Evolutionary conservation across 1,140 invertebrate genomes (phyloP), one percentile per base, ranked within the genome.

Genomic region (Saccostrea cuccullata): DNA sequence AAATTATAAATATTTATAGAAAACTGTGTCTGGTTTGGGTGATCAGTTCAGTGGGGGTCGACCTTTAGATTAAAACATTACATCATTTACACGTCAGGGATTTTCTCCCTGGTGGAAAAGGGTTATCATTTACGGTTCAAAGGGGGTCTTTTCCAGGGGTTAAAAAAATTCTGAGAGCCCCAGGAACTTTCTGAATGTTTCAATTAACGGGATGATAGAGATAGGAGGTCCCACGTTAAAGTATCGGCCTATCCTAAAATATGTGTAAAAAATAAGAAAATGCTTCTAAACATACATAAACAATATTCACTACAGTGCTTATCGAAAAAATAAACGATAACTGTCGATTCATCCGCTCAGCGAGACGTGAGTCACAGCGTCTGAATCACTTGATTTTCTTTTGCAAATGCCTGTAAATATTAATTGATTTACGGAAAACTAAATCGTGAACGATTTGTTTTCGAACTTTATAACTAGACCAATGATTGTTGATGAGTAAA

Each of bases 311-410:
- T 73, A 73, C 67, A 73, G 67, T 30, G 67, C 67, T 73, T 73
- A 73, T 73, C 67, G 26, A 73, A 73, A 73, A 73, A 36, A 36
- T 36, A 73, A 56, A 77, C 70, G 36, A 26, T 55, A 86, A 56
- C 67, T 55, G 67, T 70, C 85, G 64, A 30, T 86, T 73, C 23
- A 30, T 73, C 67, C 9, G 40, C 60, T 73, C 30, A 86, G 47
- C 47, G 40, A 20, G n/a, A 17, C 26, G 36, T 70, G 64, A 77
- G 60, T 70, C 85, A 86, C 64, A n/a, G 23, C 5, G 67, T 55
- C 36, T 60, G 67, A 86, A 73, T 70, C 67, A 23, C 40, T 26
- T 55, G 17, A 23, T 15, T 64, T 85, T 60, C 30, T 56, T 23
- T 73, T 11, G 67, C 13, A 73, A 30, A 23, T 13, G 26, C n/a